phyloP scores from a whole-genome alignment of 2,797 vertebrate genomes.

The Hirundo rustica region DNA sequence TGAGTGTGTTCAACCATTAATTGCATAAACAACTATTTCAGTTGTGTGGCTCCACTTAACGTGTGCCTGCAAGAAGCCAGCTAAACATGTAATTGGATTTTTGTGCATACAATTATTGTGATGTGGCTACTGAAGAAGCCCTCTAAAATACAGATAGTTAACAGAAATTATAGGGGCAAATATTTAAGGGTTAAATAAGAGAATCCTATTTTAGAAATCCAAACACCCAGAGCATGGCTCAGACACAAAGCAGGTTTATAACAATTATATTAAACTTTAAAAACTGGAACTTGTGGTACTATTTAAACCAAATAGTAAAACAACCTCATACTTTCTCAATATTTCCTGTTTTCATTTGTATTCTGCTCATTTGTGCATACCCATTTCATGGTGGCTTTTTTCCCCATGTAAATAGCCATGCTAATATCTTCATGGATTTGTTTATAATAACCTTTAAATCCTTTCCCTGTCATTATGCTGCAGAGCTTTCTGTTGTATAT shows the following conservation, averaged over 20 bases:
- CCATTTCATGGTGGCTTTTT: slow-evolving; percentile 15
- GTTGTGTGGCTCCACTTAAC: slow-evolving; percentile 2
- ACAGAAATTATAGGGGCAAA: slow-evolving; percentile 20
- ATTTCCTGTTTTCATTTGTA: slow-evolving; percentile 8
- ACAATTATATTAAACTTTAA: not conserved
- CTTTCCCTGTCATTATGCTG: slow-evolving; percentile 25
- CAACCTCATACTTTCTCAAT: not conserved
- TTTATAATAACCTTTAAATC: slow-evolving; percentile 57
- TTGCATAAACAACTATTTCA: slow-evolving; percentile 38
- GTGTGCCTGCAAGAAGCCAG: not conserved
- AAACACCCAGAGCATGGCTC: not conserved
- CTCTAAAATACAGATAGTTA: not conserved
- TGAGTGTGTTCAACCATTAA: not conserved
- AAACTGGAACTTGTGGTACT: not conserved
- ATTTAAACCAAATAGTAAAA: not conserved
- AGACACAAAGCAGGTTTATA: not conserved
- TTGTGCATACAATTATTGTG: slow-evolving; percentile 22
- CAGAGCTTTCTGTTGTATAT: slow-evolving; percentile 4
- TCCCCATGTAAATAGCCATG: not conserved
- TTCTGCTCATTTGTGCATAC: not conserved
- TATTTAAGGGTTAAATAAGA: not conserved
- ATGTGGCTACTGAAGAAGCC: not conserved
- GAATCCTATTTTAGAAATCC: not conserved
- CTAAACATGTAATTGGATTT: slow-evolving; percentile 17
- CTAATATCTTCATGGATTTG: slow-evolving; percentile 54